These are phyloP conservation scores for Ptychadena robeensis DNA, from an alignment of 2,797 vertebrate species.

Conservation along the genomic window DNA sequence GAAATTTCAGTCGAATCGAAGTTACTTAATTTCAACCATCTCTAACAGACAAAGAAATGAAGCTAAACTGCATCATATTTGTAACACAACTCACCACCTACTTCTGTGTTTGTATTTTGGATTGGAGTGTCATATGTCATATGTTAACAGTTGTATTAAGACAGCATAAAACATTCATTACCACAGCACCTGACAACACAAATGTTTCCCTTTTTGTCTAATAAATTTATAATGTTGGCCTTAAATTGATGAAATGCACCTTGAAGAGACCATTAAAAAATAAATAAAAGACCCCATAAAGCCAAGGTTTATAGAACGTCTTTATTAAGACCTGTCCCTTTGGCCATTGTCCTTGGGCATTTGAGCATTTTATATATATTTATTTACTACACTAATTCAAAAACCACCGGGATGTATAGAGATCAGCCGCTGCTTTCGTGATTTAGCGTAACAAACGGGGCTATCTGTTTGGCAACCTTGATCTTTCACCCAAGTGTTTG, in stretches of 20 bases:
- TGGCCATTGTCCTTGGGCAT: neutral
- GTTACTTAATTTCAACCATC: too few species aligned
- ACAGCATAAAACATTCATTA: too few species aligned
- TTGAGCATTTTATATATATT: neutral
- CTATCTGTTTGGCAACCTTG: neutral
- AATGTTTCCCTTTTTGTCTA: too few species aligned
- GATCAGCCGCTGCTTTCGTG: neutral
- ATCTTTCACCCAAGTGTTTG: slow-evolving; percentile 21
- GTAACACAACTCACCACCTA: too few species aligned
- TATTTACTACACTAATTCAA: neutral
- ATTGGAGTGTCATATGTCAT: too few species aligned
- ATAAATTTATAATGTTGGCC: neutral
- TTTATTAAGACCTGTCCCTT: neutral
- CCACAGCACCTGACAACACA: too few species aligned
- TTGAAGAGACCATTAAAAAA: neutral
- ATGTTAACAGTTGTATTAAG: neutral
- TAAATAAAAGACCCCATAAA: neutral
- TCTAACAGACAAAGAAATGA: too few species aligned
- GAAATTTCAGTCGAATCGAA: too few species aligned
- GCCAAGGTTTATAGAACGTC: neutral
- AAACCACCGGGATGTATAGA: neutral
- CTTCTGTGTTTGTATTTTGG: too few species aligned
- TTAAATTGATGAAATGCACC: neutral
- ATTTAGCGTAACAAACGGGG: neutral
- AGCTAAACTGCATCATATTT: too few species aligned